phyloP scores from a whole-genome alignment of 2,888 invertebrate genomes.

The Hesperia comma region DNA sequence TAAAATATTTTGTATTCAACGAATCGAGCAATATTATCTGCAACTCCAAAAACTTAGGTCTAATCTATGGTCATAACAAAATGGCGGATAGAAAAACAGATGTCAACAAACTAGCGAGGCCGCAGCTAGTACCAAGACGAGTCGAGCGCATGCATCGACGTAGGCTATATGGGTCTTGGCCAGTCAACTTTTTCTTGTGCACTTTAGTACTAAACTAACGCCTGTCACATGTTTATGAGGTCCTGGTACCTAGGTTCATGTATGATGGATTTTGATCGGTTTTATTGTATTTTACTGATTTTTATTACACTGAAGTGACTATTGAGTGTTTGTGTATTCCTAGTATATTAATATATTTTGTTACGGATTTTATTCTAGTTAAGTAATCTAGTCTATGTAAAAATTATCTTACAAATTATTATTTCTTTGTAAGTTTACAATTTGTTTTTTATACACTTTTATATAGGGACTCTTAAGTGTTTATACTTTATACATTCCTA shows the following conservation, averaged over 20 bases:
- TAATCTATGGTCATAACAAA: conserved; percentile 33
- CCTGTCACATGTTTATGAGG: conserved; percentile 66
- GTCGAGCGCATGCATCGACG: conserved; percentile 57
- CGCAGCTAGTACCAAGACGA: conserved; percentile 66
- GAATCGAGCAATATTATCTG: not conserved
- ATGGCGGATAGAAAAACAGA: conserved; percentile 46
- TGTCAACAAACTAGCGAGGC: conserved; percentile 51
- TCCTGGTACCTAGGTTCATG: conserved; percentile 57
- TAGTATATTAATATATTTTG: not conserved
- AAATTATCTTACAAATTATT: too few species aligned
- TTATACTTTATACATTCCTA: not conserved
- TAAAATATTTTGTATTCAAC: too few species aligned
- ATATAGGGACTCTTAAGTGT: too few species aligned
- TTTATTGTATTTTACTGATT: not conserved
- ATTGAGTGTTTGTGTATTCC: not conserved
- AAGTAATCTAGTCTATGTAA: too few species aligned
- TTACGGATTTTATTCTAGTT: too few species aligned
- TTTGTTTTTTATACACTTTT: too few species aligned
- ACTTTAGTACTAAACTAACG: conserved; percentile 68
- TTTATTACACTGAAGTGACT: not conserved
- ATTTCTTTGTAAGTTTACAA: too few species aligned
- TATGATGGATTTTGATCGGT: conserved; percentile 31
- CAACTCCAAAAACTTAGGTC: not conserved
- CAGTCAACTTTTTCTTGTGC: conserved; percentile 81
- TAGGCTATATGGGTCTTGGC: conserved; percentile 81